These are phyloP conservation scores for Hyles vespertilio DNA, from an alignment of 1,140 invertebrate species.

Conservation along the genomic window DNA sequence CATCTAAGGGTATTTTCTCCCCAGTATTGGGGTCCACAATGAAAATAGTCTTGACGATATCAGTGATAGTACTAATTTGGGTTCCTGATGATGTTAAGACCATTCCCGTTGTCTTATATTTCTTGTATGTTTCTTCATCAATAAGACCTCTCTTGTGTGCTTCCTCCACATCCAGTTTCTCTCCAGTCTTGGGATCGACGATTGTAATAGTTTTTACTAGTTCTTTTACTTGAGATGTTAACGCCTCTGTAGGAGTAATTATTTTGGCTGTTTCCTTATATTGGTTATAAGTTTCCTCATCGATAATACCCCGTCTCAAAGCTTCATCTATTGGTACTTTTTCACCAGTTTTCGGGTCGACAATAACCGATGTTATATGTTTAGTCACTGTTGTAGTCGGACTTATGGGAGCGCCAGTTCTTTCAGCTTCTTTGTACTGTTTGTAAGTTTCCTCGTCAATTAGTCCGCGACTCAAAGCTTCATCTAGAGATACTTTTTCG, in stretches of 20 bases:
- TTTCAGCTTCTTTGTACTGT: no score
- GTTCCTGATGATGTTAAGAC: neutral
- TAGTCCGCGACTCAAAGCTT: no score
- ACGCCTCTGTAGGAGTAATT: neutral
- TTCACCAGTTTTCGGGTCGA: constrained; percentile 5
- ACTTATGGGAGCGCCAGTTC: no score
- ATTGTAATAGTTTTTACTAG: neutral
- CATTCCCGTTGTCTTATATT: neutral
- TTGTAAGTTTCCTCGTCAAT: no score
- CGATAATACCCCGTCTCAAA: neutral
- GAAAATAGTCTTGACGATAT: neutral
- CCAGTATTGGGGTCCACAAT: constrained; percentile 8
- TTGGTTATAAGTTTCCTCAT: neutral
- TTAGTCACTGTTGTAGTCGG: no score
- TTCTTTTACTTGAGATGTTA: neutral
- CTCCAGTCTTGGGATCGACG: neutral
- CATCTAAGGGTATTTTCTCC: constrained; percentile 2
- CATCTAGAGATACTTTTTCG: no score
- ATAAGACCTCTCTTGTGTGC: neutral
- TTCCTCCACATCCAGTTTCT: neutral
- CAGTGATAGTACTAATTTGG: neutral
- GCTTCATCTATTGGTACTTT: constrained; percentile 1
- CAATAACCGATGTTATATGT: no score
- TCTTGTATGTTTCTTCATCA: neutral
- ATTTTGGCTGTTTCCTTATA: neutral